Percentiles rank a stretch among this genome's conserved stretches.
These are phyloP conservation scores for Scrobipalpa costella DNA, from an alignment of 2,888 invertebrate genomes.

Conservation along the genomic window DNA sequence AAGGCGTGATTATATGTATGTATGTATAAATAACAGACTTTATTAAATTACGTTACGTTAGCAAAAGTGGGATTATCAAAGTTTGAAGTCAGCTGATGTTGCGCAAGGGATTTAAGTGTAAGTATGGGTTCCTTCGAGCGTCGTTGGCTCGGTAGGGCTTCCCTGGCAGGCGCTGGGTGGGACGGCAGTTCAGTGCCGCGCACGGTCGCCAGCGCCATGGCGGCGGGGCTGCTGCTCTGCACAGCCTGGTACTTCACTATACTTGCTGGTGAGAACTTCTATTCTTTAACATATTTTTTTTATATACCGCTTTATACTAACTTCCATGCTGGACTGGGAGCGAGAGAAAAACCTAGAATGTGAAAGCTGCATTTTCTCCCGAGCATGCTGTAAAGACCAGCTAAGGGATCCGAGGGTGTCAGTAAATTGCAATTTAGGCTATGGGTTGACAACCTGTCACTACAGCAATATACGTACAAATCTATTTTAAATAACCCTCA, in stretches of 20 bases:
- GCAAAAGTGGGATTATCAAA: constrained; percentile 5
- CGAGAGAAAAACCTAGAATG: no score
- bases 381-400: no score
- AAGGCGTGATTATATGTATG: no score
- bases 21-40: not conserved
- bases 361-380: no score
- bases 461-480: no score
- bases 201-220: constrained; percentile 55
- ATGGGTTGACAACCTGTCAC: no score
- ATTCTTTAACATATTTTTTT: not conserved
- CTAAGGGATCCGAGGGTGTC: no score
- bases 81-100: constrained; percentile 3
- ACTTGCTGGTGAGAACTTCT: constrained; percentile 58
- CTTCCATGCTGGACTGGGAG: no score
- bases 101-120: constrained; percentile 45
- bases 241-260: constrained; percentile 73
- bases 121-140: constrained; percentile 63
- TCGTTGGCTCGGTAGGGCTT: constrained; percentile 53
- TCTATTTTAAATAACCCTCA: no score
- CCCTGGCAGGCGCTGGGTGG: constrained; percentile 35
- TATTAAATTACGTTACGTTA: not conserved
- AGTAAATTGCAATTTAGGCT: no score
- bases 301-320: not conserved
- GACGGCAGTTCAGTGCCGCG: constrained; percentile 44
- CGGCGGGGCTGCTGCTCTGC: constrained; percentile 64